These are phyloP conservation scores for Melanocharis versteri DNA, from an alignment of 2,113 vertebrate species.

Conservation along the genomic window DNA sequence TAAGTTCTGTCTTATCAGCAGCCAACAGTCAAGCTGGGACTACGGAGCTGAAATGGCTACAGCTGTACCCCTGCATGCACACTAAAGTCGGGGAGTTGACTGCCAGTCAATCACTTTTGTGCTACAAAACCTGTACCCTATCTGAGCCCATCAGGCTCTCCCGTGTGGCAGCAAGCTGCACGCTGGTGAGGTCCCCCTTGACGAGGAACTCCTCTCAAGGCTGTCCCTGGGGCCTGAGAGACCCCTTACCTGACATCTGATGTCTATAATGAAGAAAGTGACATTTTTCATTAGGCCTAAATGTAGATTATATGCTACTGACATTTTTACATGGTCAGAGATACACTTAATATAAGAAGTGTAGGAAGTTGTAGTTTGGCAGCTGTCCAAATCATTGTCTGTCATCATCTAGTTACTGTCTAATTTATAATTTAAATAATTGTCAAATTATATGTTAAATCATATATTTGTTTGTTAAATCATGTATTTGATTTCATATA, in stretches of 20 bases:
- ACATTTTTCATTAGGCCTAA: background rate
- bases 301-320: background rate
- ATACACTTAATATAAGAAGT: background rate
- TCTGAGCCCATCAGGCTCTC: background rate
- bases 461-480: no score
- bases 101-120: background rate
- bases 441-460: no score
- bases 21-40: background rate
- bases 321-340: background rate
- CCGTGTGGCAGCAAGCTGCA: accelerated
- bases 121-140: background rate
- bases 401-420: no score
- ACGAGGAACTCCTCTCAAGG: accelerated
- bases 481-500: no score
- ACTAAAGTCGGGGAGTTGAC: background rate
- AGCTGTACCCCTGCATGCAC: background rate
- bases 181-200: accelerated
- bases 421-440: background rate
- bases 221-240: background rate
- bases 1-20: background rate
- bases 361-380: background rate
- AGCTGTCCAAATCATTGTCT: background rate
- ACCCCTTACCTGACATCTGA: background rate
- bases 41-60: background rate
- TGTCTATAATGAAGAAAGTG: background rate